Conservation (phyloP, 2,113 vertebrate species). For the Puntigrus tetrazona region DNA sequence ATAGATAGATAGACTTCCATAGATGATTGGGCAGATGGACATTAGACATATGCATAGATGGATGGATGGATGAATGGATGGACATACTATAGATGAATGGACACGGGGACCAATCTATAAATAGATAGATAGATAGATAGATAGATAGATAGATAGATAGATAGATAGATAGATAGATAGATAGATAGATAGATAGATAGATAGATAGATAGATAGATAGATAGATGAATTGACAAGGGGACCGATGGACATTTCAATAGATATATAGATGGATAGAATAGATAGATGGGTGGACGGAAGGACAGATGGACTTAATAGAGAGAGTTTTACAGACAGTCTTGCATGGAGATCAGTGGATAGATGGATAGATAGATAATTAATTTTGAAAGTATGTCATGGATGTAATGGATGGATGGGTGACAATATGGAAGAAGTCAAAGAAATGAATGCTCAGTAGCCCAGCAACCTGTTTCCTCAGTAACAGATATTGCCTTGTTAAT, state of each 20-base stretch:
- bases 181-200: neutral
- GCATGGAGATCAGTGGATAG: too few species aligned
- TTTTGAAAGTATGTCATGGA: neutral
- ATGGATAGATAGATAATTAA: neutral
- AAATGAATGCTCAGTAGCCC: slow-evolving; percentile 15
- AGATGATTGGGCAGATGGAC: neutral
- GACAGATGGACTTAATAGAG: neutral
- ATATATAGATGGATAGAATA: neutral
- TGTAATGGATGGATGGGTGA: neutral
- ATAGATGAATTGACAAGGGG: neutral
- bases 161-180: rapidly evolving
- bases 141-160: rapidly evolving
- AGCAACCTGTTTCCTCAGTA: slow-evolving; percentile 31
- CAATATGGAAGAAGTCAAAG: neutral
- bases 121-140: neutral
- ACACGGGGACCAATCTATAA: too few species aligned
- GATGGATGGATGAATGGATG: neutral
- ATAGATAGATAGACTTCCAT: neutral
- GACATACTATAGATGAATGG: neutral
- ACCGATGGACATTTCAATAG: too few species aligned
- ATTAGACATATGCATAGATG: neutral
- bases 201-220: neutral
- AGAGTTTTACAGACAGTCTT: too few species aligned
- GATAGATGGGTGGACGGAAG: neutral
- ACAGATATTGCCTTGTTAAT: slow-evolving; percentile 40